phyloP scores from a whole-genome alignment of 2,797 vertebrate genomes.

The Melanotaenia boesemani region DNA sequence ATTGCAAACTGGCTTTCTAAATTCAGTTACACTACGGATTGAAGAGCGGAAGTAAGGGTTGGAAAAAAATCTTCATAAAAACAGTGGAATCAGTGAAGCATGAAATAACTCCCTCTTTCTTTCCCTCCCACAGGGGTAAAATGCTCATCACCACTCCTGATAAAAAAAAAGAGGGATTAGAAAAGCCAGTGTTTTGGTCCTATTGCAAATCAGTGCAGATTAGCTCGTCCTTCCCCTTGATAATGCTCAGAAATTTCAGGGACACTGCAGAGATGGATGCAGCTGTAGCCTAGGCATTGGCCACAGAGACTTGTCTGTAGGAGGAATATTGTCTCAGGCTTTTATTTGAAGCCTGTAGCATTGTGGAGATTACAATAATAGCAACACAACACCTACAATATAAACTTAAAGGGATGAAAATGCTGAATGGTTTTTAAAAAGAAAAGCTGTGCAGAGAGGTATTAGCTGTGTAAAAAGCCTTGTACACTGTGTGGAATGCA shows the following conservation, averaged over 20 bases:
- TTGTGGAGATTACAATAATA: conserved; percentile 71
- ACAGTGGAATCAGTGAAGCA: conserved; percentile 78
- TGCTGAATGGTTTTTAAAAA: conserved; percentile 47
- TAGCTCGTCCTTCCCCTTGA: conserved; percentile 80
- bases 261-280: conserved; percentile 65
- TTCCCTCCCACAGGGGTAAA: conserved; percentile 75
- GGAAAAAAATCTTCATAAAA: conserved; percentile 77
- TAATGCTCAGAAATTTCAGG: conserved; percentile 75
- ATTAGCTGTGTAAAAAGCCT: conserved; percentile 34
- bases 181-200: conserved; percentile 80
- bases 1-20: conserved; percentile 68
- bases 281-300: conserved; percentile 62
- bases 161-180: conserved; percentile 83
- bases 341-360: conserved; percentile 76
- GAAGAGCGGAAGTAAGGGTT: conserved; percentile 47
- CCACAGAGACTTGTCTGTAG: conserved; percentile 67
- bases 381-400: conserved; percentile 62
- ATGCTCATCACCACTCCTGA: conserved; percentile 73
- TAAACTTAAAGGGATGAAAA: conserved; percentile 60
- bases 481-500: background rate
- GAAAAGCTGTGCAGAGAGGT: conserved; percentile 30
- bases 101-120: conserved; percentile 84
- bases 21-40: conserved; percentile 68
- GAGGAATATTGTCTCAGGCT: conserved; percentile 76
- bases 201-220: conserved; percentile 86